Base-by-base conservation (phyloP, 92 coral and sea anemone species). In the Chrysogorgia sp. region DNA sequence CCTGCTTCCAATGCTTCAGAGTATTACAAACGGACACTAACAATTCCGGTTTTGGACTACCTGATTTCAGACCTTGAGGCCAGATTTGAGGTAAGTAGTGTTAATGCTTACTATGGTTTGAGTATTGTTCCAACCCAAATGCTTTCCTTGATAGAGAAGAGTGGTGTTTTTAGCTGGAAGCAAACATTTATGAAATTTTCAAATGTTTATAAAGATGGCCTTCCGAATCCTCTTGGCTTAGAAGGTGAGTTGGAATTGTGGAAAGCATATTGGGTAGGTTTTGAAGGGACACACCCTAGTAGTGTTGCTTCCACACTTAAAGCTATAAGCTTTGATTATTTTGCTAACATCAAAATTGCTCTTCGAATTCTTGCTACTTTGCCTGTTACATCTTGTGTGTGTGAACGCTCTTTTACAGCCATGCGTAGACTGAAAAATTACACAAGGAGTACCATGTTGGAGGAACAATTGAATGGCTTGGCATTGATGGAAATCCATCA, bases 381-480 rank as follows among this genome's bases (percentile, higher is more conserved):
- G 8, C 75, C 75, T 35, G 40, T 67, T 56, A 67, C 75, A 34
- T 67, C 75, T 6, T 67, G 75, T 43, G 75, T 35, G 34, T 67
- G 56, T 20, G 75, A 67, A 67, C 56, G 75, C 10, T 34, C 75
- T 5, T 34, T 67, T 28, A 35, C 75, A 10, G 71, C 59, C 59
- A 52, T 52, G 59, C 20, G 59, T 52, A 52, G 22, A 17, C 59
- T 5, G n/a, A n/a, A n/a, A 43, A 17, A 43, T 8, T 43, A 43
- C 17, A 8, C 50, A 43, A 43, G 17, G 50, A 43, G 17, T 8
- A 9, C 9, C 50, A 43, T 17, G 9, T 17, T 43, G 21, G 26
- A 52, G 17, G 59, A 17, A 3, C 26, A 20, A 5, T 17, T 17
- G 20, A 52, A 17, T 52, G 59, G 59, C 26, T 23, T 5, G 59